phyloP scores from a whole-genome alignment of 2,888 invertebrate genomes.

The Geotrupes spiniger region DNA sequence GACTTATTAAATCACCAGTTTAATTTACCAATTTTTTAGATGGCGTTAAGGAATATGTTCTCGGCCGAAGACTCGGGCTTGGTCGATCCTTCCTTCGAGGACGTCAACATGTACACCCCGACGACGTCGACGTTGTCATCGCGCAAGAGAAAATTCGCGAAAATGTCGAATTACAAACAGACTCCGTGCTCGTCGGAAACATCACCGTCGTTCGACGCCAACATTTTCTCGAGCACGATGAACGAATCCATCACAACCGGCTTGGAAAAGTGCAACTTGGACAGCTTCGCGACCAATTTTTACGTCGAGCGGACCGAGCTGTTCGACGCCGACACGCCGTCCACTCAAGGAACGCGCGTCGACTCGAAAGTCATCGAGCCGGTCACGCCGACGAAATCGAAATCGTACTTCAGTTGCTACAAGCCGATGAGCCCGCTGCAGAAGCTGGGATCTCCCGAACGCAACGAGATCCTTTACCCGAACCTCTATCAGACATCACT shows the following conservation, averaged over 20 bases:
- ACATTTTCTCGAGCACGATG: slow-evolving; percentile 37
- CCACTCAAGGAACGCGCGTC: neutral
- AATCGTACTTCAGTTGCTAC: neutral
- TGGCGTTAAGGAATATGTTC: neutral
- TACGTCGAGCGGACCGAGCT: slow-evolving; percentile 21
- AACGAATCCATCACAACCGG: slow-evolving; percentile 41
- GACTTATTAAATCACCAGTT: neutral
- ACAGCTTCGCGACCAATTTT: slow-evolving; percentile 24
- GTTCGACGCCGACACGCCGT: neutral
- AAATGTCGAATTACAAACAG: slow-evolving; percentile 21
- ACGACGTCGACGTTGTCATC: slow-evolving; percentile 20
- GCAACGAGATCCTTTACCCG: slow-evolving; percentile 43
- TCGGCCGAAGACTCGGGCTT: slow-evolving; percentile 11
- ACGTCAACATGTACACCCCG: slow-evolving; percentile 21
- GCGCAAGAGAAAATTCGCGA: slow-evolving; percentile 36
- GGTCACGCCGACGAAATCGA: neutral
- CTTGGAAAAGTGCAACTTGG: slow-evolving; percentile 37
- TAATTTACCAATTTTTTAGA: slow-evolving; percentile 14
- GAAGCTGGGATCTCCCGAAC: slow-evolving; percentile 33
- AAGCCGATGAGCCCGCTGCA: slow-evolving; percentile 19
- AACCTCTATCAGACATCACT: slow-evolving; percentile 24
- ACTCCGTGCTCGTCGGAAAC: slow-evolving; percentile 8
- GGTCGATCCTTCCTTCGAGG: slow-evolving; percentile 12
- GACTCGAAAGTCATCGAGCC: neutral
- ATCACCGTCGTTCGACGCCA: slow-evolving; percentile 6